Conservation (phyloP, 1,140 invertebrate genomes). For the Phenacoccus solenopsis region DNA sequence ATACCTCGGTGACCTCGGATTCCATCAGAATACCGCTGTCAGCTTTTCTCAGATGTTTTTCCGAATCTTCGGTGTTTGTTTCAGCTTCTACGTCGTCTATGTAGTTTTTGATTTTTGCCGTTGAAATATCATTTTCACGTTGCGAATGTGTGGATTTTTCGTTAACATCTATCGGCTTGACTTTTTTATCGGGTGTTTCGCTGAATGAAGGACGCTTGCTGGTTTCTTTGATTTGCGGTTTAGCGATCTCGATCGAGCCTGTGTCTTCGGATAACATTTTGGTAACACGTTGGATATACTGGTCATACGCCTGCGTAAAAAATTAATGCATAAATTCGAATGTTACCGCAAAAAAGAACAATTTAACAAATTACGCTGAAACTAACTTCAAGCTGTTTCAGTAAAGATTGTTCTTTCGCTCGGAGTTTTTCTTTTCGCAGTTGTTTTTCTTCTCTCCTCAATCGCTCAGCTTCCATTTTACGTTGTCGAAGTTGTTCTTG, state of each 20-base stretch:
- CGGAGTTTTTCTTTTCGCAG: constrained; percentile 37
- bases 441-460: constrained; percentile 37
- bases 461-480: constrained; percentile 37
- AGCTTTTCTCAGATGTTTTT: constrained; percentile 2
- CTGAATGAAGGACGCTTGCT: not conserved
- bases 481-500: constrained; percentile 38
- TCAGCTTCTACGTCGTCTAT: not conserved
- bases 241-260: constrained; percentile 32
- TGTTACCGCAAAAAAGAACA: too few relatives aligned
- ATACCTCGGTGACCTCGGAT: not conserved
- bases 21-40: constrained; percentile 10
- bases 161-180: not conserved
- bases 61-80: constrained; percentile 6
- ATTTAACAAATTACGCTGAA: too few relatives aligned
- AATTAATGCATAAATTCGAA: too few relatives aligned
- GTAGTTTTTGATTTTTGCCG: not conserved
- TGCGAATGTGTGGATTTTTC: not conserved
- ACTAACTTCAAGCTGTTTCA: constrained; percentile 41
- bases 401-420: constrained; percentile 38
- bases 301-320: constrained; percentile 36
- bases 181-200: not conserved
- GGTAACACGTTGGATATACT: constrained; percentile 37
- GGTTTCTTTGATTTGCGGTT: constrained; percentile 37
- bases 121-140: not conserved
- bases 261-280: constrained; percentile 36